Percentiles rank a stretch among this genome's conserved stretches.
Conservation (phyloP, 2,113 vertebrate species). For the Planiliza haematocheilus region DNA sequence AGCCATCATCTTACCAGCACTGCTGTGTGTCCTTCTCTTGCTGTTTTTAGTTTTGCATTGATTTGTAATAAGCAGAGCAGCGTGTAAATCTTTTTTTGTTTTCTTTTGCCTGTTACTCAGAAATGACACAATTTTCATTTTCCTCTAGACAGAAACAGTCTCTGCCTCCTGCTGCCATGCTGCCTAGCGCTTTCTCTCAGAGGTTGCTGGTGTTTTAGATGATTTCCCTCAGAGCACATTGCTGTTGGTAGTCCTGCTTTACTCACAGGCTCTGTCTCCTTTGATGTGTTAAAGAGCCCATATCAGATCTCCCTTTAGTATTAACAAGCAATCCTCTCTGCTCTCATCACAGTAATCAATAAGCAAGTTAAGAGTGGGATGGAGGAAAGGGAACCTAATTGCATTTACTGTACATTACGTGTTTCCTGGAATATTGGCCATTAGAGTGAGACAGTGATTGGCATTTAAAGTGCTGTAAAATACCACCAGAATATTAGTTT, state of each 20-base stretch:
- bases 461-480: constrained; percentile 9
- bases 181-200: constrained; percentile 8
- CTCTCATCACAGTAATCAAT: constrained; percentile 58
- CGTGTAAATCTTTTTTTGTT: neutral
- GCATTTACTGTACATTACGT: constrained; percentile 32
- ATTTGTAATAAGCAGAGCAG: neutral
- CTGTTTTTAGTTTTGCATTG: constrained; percentile 15
- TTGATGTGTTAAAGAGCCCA: constrained; percentile 65
- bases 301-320: constrained; percentile 39
- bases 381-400: constrained; percentile 40
- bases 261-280: constrained; percentile 41
- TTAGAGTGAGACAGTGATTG: constrained; percentile 3
- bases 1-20: neutral
- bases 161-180: constrained; percentile 7
- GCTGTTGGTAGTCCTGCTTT: constrained; percentile 32
- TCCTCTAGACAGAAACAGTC: neutral
- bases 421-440: constrained; percentile 39
- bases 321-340: constrained; percentile 32
- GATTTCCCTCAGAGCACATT: constrained; percentile 12
- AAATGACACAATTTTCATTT: neutral
- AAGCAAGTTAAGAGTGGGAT: constrained; percentile 41
- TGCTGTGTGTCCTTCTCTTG: constrained; percentile 29
- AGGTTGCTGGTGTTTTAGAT: constrained; percentile 14
- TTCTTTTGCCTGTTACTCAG: neutral
- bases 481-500: constrained; percentile 4